Base-by-base conservation (phyloP, 2,888 invertebrate genomes). In the Aethes cnicana region DNA sequence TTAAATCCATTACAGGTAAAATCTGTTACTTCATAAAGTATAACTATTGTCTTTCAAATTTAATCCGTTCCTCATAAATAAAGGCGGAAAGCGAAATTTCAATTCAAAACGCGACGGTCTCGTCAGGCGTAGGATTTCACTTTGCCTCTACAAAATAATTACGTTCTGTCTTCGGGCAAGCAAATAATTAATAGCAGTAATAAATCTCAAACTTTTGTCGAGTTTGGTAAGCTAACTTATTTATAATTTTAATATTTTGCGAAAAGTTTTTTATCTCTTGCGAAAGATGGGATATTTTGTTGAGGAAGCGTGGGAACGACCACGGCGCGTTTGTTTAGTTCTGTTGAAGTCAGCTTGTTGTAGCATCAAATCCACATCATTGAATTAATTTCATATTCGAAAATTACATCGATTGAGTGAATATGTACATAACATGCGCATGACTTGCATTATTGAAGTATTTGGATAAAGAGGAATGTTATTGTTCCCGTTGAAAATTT, bases 201-300 rank as follows among this genome's bases (percentile, higher is more conserved):
- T 81, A 80, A 81, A 81, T 81, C 74, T 74, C 66, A 70, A 79
- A 80, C 70, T 77, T 81, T 76, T 75, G 74, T 72, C 69, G 71
- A 70, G 67, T 76, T 72, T 61, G 68, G 73, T 76, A 69, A 69
- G 73, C 72, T 63, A 62, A 66, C 66, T 69, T 75, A 74, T 77
- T 74, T 73, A 71, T 70, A 72, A 74, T 71, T 72, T 71, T 74
- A 70, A 71, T 72, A 68, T 64, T 58, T 55, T 41, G 41, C 20
- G 21, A 23, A 36, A 58, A 56, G 43, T 55, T 58, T 59, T 58
- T 54, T 59, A 59, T 55, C 55, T 55, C 53, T 56, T 47, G 33
- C 44, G 30, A 47, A 54, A 54, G 42, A 50, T 37, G 28, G 47
- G 36, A 25, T 49, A 37, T 56, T 49, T 42, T 39, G 30, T 26